Percentiles rank a stretch among this genome's conserved stretches.
Conservation (phyloP, 2,113 vertebrate species). For the Xiphophorus couchianus region DNA sequence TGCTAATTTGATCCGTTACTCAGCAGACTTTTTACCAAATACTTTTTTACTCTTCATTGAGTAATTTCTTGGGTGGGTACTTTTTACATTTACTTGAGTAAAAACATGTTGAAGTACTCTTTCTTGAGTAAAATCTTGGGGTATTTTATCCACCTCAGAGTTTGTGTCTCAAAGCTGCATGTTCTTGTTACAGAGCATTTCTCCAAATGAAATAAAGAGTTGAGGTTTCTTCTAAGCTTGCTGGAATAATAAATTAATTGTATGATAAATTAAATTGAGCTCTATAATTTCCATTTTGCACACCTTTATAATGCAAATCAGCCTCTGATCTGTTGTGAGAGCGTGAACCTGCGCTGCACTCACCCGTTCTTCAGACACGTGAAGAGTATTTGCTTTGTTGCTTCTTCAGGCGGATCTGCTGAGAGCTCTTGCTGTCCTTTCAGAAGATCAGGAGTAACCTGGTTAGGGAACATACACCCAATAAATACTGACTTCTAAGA, state of each 20-base stretch:
- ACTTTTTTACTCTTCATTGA: too few relatives aligned
- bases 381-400: constrained; percentile 90
- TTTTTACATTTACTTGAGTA: too few relatives aligned
- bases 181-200: not conserved
- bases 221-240: not conserved
- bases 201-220: not conserved
- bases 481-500: constrained; percentile 47
- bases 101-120: too few relatives aligned
- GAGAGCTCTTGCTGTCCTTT: constrained; percentile 91
- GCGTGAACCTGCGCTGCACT: constrained; percentile 55
- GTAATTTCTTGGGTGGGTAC: too few relatives aligned
- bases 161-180: not conserved
- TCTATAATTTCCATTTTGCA: too few relatives aligned
- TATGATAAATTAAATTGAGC: too few relatives aligned
- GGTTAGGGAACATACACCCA: constrained; percentile 63
- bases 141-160: too few relatives aligned
- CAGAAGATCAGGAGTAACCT: constrained; percentile 95
- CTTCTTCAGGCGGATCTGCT: constrained; percentile 87
- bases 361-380: constrained; percentile 93
- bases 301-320: too few relatives aligned
- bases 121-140: too few relatives aligned
- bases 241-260: too few relatives aligned
- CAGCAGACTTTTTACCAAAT: too few relatives aligned
- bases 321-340: not conserved
- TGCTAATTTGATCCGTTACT: too few relatives aligned